phyloP scores from a whole-genome alignment of 2,888 invertebrate species.

The Blastobasis adustella region DNA sequence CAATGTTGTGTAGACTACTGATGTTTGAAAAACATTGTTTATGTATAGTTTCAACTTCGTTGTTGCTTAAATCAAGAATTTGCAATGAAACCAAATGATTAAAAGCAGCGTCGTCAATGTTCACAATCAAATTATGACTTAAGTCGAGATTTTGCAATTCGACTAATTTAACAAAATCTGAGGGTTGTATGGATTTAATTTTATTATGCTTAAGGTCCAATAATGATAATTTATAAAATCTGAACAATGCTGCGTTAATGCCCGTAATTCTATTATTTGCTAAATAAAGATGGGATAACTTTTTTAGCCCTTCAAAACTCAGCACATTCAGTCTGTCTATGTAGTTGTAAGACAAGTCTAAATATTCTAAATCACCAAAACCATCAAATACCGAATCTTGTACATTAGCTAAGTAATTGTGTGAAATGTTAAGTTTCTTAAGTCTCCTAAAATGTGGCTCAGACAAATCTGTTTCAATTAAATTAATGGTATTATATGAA shows the following conservation, averaged over 20 bases:
- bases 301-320: slow-evolving; percentile 43
- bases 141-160: slow-evolving; percentile 31
- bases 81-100: slow-evolving; percentile 21
- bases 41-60: slow-evolving; percentile 28
- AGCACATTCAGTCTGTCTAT: slow-evolving; percentile 26
- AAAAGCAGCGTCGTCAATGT: slow-evolving; percentile 29
- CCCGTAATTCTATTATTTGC: slow-evolving; percentile 37
- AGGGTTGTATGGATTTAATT: slow-evolving; percentile 30
- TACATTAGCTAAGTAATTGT: slow-evolving; percentile 34
- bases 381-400: slow-evolving; percentile 33
- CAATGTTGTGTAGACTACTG: slow-evolving; percentile 23
- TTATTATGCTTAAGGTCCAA: slow-evolving; percentile 40
- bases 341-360: slow-evolving; percentile 45
- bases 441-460: slow-evolving; percentile 22
- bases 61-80: slow-evolving; percentile 31
- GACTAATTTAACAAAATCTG: slow-evolving; percentile 32
- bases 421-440: slow-evolving; percentile 34
- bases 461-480: slow-evolving; percentile 17
- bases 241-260: slow-evolving; percentile 37
- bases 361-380: slow-evolving; percentile 25
- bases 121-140: slow-evolving; percentile 31
- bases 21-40: slow-evolving; percentile 26
- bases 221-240: slow-evolving; percentile 31
- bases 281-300: slow-evolving; percentile 32
- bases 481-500: slow-evolving; percentile 39